Evolutionary conservation across 2,113 vertebrate genomes (phyloP).

Genomic region (Gymnobelideus leadbeateri): DNA sequence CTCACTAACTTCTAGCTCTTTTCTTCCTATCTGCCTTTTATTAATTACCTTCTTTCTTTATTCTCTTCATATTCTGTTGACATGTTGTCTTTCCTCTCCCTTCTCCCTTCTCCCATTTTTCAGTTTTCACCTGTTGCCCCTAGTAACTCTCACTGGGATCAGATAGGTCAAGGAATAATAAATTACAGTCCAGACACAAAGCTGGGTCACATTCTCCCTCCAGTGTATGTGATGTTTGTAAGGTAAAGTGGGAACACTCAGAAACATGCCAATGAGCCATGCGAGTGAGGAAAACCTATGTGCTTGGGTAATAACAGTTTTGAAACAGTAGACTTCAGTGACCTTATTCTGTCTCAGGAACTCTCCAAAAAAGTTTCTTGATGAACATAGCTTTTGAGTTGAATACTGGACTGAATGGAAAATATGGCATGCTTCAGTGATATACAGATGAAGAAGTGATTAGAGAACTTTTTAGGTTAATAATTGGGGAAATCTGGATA

Average conservation of each 20-base stretch:
- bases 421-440: background rate
- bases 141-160: background rate
- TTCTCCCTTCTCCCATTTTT: background rate
- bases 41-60: too few relatives aligned
- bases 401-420: background rate
- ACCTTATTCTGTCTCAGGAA: background rate
- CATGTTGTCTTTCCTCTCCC: background rate
- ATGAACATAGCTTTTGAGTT: background rate
- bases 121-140: background rate
- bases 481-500: background rate
- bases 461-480: background rate
- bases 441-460: background rate
- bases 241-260: background rate
- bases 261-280: background rate
- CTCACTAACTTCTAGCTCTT: too few relatives aligned
- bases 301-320: background rate
- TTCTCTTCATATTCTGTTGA: too few relatives aligned
- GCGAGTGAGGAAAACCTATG: background rate
- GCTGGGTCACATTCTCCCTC: background rate
- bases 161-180: background rate
- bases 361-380: background rate
- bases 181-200: background rate
- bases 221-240: background rate
- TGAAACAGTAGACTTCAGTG: background rate
- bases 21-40: too few relatives aligned